These are phyloP conservation scores for Trachelus stipa DNA, from an alignment of 2,888 invertebrate genomes.

Conservation along the genomic window DNA sequence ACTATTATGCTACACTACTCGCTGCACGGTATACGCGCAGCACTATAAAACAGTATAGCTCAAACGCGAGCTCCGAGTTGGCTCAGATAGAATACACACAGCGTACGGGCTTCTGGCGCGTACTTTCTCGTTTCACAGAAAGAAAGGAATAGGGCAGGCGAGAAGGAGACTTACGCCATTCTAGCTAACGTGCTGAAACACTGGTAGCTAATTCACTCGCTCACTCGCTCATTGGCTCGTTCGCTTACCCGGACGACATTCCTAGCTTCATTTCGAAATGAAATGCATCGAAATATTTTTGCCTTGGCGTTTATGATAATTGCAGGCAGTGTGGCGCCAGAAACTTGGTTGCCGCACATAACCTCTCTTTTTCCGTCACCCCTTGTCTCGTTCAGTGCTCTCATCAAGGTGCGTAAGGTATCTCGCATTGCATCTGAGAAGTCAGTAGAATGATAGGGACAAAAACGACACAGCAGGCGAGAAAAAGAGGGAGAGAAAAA, in stretches of 20 bases:
- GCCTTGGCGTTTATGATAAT: conserved; percentile 54
- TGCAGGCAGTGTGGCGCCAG: conserved; percentile 49
- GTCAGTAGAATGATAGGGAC: neutral
- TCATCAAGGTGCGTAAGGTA: neutral
- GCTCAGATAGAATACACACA: no score
- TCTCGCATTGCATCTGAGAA: neutral
- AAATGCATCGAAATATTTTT: conserved; percentile 43
- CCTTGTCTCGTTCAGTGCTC: no score
- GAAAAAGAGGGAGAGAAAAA: neutral
- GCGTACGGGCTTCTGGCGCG: neutral
- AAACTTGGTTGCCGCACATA: conserved; percentile 28
- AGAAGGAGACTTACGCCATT: conserved; percentile 11
- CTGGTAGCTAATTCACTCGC: conserved; percentile 1
- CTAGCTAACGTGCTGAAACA: neutral
- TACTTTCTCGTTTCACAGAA: conserved; percentile 13
- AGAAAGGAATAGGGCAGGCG: conserved; percentile 13
- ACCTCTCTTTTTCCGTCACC: no score
- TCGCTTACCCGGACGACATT: conserved; percentile 25
- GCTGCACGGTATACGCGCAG: no score
- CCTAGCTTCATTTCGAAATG: conserved; percentile 49
- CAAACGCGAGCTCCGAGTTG: no score
- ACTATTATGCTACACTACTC: no score
- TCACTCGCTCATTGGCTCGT: conserved; percentile 5
- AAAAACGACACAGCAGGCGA: neutral
- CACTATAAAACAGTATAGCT: no score